Conservation (phyloP, 2,797 vertebrate genomes). For the Channa striata region DNA sequence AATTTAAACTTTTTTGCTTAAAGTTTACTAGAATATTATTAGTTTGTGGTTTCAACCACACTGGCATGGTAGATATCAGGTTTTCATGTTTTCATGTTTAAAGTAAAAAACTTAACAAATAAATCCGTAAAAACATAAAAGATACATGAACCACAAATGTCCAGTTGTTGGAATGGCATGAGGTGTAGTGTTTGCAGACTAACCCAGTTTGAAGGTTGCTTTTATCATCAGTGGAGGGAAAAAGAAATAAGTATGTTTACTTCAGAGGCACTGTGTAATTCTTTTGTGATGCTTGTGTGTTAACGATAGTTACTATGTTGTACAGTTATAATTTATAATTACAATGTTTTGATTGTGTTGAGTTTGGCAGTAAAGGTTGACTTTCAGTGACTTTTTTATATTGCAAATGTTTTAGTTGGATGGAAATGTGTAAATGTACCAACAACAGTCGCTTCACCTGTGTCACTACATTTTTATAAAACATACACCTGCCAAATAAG, state of each 20-base stretch:
- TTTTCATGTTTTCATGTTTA: conserved; percentile 7
- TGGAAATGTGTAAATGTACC: neutral
- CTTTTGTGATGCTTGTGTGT: conserved; percentile 26
- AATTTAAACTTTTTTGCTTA: neutral
- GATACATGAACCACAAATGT: neutral
- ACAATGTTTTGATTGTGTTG: conserved; percentile 27
- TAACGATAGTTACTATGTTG: conserved; percentile 25
- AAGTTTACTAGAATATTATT: neutral
- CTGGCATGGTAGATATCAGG: neutral
- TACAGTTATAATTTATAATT: conserved; percentile 51
- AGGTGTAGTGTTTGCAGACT: neutral
- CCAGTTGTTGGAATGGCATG: neutral
- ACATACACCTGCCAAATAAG: too few species aligned
- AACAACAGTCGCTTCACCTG: neutral
- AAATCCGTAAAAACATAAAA: neutral
- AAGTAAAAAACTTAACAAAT: neutral
- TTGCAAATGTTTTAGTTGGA: neutral
- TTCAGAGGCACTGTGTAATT: conserved; percentile 19
- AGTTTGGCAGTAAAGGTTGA: conserved; percentile 61
- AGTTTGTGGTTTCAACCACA: neutral
- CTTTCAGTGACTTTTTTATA: neutral
- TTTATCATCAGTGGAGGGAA: neutral
- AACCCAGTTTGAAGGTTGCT: conserved; percentile 9
- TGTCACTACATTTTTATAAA: neutral
- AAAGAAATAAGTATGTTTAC: conserved; percentile 5